These are phyloP conservation scores for Lepidothrix coronata DNA, from an alignment of 2,113 vertebrate genomes.

Conservation along the genomic window DNA sequence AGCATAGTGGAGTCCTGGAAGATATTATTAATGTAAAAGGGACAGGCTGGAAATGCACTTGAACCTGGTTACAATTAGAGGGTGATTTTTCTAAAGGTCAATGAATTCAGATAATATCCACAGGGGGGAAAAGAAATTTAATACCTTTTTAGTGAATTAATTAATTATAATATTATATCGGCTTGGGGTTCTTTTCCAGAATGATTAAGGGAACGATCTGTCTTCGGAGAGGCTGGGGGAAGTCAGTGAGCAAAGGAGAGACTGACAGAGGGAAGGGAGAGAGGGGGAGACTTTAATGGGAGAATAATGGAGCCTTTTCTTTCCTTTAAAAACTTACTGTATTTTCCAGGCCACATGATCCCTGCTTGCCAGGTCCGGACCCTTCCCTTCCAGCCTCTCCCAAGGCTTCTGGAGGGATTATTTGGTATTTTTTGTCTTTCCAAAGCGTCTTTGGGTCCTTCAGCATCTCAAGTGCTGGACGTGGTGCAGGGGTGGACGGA, in stretches of 20 bases:
- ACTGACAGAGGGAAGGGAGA: conserved; percentile 60
- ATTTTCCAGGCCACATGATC: conserved; percentile 15
- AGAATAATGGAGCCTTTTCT: conserved; percentile 69
- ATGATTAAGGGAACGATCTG: conserved; percentile 98
- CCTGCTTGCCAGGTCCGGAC: not conserved
- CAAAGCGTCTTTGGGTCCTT: not conserved
- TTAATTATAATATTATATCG: conserved; percentile 99
- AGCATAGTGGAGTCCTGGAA: conserved; percentile 75
- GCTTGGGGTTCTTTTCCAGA: conserved; percentile 96
- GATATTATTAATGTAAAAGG: conserved; percentile 88
- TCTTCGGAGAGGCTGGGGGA: conserved; percentile 73
- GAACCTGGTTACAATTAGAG: conserved; percentile 96
- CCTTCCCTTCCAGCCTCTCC: not conserved
- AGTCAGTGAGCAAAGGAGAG: conserved; percentile 11
- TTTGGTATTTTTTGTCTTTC: not conserved
- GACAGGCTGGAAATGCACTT: conserved; percentile 89
- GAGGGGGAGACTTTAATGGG: conserved; percentile 49
- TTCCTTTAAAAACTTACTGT: conserved; percentile 47
- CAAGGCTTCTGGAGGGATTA: not conserved
- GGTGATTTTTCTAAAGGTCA: conserved; percentile 99
- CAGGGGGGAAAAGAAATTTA: conserved; percentile 96
- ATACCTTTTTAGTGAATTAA: conserved; percentile 99
- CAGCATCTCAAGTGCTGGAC: fast-evolving
- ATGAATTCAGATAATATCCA: conserved; percentile 99
- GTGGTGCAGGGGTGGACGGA: fast-evolving